Base-by-base conservation (phyloP, 2,797 vertebrate species). In the Prionace glauca region DNA sequence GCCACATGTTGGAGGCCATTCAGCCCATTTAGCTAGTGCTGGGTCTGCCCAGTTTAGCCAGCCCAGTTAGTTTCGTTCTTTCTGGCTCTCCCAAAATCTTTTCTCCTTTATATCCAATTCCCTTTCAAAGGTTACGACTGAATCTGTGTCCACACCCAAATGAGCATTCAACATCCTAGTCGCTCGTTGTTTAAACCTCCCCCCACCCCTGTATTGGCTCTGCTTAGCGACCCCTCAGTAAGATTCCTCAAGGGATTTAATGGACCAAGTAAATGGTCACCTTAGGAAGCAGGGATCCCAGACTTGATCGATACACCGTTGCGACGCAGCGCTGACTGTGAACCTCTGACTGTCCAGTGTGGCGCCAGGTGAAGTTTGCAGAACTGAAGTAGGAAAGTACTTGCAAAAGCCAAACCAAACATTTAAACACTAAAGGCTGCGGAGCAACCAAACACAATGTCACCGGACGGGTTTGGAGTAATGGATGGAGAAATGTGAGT, bases 401-500 rank as follows among this genome's bases (percentile, higher is more conserved):
- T 26, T 26, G 24, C 29, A 0, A 56, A 60, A 60, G 29, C 86
- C 86, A 88, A 84, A 84, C 24, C 86, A 88, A 84, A 84, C 5
- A 24, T 11, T 88, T 60, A 11, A 56, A 45, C 86, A 29, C 3
- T 60, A 14, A 60, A 60, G 26, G 24, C 50, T 60, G 86, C 5
- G 11, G 86, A 29, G 22, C 50, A 60, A 60, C 50, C 26, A 60
- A 60, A 88, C 24, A 56, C 26, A 88, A 60, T 56, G 50, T 14
- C 29, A 0, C 26, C 87, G 14, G 50, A 16, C 32, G 0, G 41
- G 29, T 62, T 84, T 60, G 41, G 24, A 45, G 81, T 84, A 45
- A 84, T 84, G 62, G 87, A 90, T 90, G 29, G 16, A 60, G 87
- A 88, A 88, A 50, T 90, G 87, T 32, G 62, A 90, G 87, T 56